Conservation (phyloP, 2,113 vertebrate species). For the Anthoscopus minutus region DNA sequence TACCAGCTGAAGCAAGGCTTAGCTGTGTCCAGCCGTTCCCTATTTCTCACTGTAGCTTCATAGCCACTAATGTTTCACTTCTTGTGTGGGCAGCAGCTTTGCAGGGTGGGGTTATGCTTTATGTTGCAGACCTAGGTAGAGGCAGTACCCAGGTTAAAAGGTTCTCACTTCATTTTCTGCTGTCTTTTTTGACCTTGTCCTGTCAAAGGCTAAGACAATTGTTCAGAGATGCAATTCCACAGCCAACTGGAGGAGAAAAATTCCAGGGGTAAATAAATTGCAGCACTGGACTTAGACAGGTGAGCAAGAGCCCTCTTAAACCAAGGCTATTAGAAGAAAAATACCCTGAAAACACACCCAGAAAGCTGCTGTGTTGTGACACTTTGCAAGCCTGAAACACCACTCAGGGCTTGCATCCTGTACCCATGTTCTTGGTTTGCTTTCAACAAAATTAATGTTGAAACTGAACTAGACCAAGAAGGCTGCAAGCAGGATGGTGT, state of each 20-base stretch:
- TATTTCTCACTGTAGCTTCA: not conserved
- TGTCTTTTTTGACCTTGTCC: not conserved
- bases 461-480: not conserved
- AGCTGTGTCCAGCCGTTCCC: not conserved
- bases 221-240: not conserved
- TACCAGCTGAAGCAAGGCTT: not conserved
- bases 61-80: not conserved
- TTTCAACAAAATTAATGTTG: not conserved
- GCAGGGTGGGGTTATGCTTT: not conserved
- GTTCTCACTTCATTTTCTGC: not conserved
- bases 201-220: not conserved
- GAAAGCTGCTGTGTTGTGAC: not conserved
- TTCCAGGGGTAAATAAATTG: not conserved
- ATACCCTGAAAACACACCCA: not conserved
- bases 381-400: not conserved
- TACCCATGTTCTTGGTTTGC: not conserved
- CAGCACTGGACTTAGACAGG: accelerated
- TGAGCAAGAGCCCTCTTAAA: not conserved
- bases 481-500: not conserved
- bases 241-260: not conserved
- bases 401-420: not conserved
- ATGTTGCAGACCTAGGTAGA: not conserved
- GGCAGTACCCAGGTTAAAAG: not conserved
- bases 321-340: not conserved
- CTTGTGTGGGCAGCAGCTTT: not conserved